A percentile compares a stretch with the other conserved stretches of the same genome.
phyloP scores from a whole-genome alignment of 2,888 invertebrate genomes.

The Philereme vetulata region DNA sequence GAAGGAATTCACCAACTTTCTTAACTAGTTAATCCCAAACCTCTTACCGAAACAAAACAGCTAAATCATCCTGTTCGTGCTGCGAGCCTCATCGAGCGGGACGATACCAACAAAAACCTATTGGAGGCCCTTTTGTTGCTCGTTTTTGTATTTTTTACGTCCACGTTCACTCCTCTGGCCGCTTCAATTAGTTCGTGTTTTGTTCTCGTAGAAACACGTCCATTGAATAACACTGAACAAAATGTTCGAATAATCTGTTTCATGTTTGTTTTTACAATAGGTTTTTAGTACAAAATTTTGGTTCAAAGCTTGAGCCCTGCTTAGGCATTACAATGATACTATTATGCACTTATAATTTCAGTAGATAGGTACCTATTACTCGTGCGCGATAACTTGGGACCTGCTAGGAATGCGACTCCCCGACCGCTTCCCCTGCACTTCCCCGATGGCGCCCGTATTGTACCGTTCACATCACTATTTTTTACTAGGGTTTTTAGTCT shows the following conservation, averaged over 20 bases:
- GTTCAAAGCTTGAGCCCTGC: no score
- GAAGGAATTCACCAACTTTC: conserved; percentile 39
- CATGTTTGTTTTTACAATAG: no score
- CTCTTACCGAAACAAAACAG: conserved; percentile 49
- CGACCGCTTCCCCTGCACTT: no score
- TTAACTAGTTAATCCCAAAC: conserved; percentile 42
- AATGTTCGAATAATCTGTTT: background rate
- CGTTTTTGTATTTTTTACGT: conserved; percentile 46
- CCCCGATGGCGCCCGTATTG: no score
- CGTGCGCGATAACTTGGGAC: no score
- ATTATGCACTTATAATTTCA: no score
- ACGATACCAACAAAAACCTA: conserved; percentile 50
- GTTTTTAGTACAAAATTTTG: no score
- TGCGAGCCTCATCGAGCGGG: conserved; percentile 34
- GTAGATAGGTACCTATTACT: no score
- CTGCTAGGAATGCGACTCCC: no score
- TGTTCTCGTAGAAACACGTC: conserved; percentile 21
- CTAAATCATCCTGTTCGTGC: conserved; percentile 48
- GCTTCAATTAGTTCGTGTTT: conserved; percentile 52
- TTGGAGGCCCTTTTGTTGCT: conserved; percentile 47
- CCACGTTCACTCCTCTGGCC: conserved; percentile 32
- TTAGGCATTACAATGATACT: no score
- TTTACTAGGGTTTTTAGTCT: no score
- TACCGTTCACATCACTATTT: no score
- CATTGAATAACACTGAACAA: conserved; percentile 12